Evolutionary conservation across 2,113 vertebrate species (phyloP).

Genomic region (Hemicordylus capensis): DNA sequence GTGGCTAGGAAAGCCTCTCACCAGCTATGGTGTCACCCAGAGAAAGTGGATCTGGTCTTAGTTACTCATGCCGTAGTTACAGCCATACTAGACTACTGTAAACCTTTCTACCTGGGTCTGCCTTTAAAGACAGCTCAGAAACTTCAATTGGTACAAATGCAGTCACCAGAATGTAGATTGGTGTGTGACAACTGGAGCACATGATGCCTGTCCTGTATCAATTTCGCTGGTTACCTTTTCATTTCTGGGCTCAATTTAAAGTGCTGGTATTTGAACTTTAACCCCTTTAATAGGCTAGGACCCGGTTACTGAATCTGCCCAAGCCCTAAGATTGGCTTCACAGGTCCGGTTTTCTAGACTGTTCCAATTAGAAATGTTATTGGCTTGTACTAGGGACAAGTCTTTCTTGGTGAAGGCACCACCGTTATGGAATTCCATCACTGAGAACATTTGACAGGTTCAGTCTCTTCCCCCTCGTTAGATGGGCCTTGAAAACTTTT

Average conservation of each 20-base stretch:
- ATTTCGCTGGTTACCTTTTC: too few species aligned
- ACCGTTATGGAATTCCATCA: not conserved
- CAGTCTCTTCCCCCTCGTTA: not conserved
- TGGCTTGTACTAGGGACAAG: not conserved
- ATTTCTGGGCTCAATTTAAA: not conserved
- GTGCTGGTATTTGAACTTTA: not conserved
- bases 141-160: not conserved
- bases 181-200: not conserved
- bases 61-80: not conserved
- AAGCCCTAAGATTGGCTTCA: not conserved
- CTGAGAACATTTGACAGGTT: not conserved
- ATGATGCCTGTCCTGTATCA: not conserved
- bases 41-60: not conserved
- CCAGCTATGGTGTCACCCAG: not conserved
- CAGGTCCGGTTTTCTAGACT: not conserved
- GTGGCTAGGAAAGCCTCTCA: not conserved
- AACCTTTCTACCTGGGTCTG: not conserved
- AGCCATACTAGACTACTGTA: not conserved
- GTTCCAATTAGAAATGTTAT: not conserved
- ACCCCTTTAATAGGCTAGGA: too few species aligned
- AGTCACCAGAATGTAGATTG: not conserved
- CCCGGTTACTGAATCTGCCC: not conserved
- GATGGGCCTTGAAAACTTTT: not conserved
- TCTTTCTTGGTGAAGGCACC: not conserved
- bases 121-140: not conserved